Conservation (phyloP, 2,888 invertebrate genomes). For the Meiosimyza decipiens region DNA sequence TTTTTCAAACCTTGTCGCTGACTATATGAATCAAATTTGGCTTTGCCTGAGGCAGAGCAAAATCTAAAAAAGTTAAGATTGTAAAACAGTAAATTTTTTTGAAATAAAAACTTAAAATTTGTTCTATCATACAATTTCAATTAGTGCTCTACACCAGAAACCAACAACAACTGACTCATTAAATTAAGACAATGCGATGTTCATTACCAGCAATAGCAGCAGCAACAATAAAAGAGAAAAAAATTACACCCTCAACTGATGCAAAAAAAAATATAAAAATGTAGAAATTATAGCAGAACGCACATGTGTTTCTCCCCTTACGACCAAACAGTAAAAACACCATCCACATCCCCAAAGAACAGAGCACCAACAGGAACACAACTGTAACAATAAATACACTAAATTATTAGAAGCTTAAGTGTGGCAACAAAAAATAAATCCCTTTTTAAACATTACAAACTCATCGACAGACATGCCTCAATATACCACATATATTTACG, state of each 20-base stretch:
- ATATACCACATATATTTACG: background rate
- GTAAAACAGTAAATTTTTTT: too few species aligned
- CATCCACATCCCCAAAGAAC: background rate
- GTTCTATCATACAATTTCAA: too few species aligned
- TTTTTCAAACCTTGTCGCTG: too few species aligned
- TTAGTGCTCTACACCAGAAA: too few species aligned
- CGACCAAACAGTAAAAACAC: background rate
- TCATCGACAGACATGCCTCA: slow-evolving; percentile 38
- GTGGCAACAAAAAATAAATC: slow-evolving; percentile 42
- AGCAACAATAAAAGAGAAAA: background rate
- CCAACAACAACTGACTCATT: background rate
- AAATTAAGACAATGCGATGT: slow-evolving; percentile 18
- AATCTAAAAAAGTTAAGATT: too few species aligned
- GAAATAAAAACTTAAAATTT: too few species aligned
- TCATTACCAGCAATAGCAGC: slow-evolving; percentile 19
- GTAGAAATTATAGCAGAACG: slow-evolving; percentile 9
- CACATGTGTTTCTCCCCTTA: slow-evolving; percentile 12
- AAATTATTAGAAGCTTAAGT: slow-evolving; percentile 43
- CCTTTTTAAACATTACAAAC: slow-evolving; percentile 43
- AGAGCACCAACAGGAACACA: slow-evolving; percentile 1
- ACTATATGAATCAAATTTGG: too few species aligned
- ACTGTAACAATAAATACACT: slow-evolving; percentile 40
- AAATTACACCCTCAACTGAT: background rate
- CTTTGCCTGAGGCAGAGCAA: too few species aligned
- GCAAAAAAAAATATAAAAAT: slow-evolving; percentile 13